Evolutionary conservation across 1,140 invertebrate species (phyloP).

Genomic region (Caenorhabditis latens): DNA sequence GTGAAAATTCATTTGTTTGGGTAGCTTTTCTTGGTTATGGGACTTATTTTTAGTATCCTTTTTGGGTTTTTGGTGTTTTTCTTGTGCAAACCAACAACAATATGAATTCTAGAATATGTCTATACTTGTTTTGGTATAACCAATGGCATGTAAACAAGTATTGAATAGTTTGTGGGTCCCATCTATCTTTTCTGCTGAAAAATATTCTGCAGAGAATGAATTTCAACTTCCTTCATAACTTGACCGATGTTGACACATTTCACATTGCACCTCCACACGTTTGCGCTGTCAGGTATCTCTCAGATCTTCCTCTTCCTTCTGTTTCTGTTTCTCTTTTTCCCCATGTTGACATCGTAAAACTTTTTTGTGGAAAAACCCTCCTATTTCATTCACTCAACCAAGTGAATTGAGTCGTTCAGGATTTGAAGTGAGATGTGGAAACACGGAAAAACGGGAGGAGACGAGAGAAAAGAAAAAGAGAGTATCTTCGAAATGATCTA

Average conservation of each 20-base stretch:
- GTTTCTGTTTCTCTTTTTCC: constrained; percentile 3
- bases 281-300: neutral
- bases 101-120: neutral
- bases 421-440: neutral
- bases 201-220: too few relatives aligned
- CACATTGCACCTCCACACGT: neutral
- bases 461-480: constrained; percentile 22
- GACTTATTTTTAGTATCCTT: too few relatives aligned
- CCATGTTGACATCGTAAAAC: constrained; percentile 49
- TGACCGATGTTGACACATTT: neutral
- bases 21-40: too few relatives aligned
- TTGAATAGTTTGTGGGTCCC: neutral
- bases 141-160: constrained; percentile 16
- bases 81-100: too few relatives aligned
- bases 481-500: constrained; percentile 50
- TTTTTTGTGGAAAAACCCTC: constrained; percentile 20
- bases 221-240: neutral
- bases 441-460: neutral
- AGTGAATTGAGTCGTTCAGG: constrained; percentile 43
- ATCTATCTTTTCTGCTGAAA: neutral
- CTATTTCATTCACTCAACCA: constrained; percentile 3
- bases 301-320: neutral
- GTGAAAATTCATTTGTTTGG: too few relatives aligned
- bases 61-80: too few relatives aligned
- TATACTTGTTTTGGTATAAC: neutral